These are phyloP conservation scores for Metacarcinus magister DNA, from an alignment of 2,888 invertebrate genomes.

Conservation along the genomic window DNA sequence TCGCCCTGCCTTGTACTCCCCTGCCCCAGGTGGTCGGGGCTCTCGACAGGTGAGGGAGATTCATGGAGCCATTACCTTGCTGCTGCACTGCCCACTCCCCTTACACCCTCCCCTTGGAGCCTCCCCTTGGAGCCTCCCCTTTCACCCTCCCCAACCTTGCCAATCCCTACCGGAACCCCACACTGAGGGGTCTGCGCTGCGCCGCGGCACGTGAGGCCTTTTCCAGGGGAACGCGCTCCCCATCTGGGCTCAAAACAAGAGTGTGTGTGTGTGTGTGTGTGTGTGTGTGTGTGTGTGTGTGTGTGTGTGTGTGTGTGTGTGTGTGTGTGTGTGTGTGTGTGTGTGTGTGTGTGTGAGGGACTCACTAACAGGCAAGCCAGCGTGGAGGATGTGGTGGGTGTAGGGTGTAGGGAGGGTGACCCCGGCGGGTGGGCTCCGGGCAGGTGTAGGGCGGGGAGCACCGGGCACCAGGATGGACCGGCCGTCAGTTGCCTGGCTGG, in stretches of 20 bases:
- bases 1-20: background rate
- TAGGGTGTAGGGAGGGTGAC: background rate
- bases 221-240: slow-evolving; percentile 13
- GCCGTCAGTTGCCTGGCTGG: slow-evolving; percentile 71
- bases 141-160: background rate
- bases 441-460: background rate
- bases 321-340: no score
- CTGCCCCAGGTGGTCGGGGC: slow-evolving; percentile 10
- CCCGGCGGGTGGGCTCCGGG: background rate
- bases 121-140: background rate
- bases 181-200: background rate
- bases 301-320: no score
- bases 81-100: background rate
- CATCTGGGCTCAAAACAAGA: background rate
- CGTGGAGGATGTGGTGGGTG: background rate
- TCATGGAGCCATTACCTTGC: slow-evolving; percentile 15
- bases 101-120: background rate
- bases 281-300: no score
- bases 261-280: no score
- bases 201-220: background rate
- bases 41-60: slow-evolving; percentile 8
- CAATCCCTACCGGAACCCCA: background rate
- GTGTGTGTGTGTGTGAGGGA: background rate
- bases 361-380: slow-evolving; percentile 4
- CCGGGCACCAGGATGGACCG: background rate